A percentile compares a stretch with the other conserved stretches of the same genome.
Conservation (phyloP, 2,113 vertebrate species). For the Neodon shergylaensis region DNA sequence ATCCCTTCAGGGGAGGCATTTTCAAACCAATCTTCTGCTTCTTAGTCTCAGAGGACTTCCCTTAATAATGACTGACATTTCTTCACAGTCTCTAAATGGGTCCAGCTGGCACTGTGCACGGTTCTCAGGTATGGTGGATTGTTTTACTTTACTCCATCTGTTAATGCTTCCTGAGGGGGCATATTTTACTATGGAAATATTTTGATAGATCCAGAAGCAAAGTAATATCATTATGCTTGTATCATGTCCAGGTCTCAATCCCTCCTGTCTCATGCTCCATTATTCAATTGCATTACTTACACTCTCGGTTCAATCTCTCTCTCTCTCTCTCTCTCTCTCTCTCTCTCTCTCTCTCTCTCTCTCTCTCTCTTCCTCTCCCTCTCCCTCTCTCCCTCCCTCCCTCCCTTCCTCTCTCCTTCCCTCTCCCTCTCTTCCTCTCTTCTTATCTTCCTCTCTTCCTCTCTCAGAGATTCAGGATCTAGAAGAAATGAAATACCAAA, state of each 20-base stretch:
- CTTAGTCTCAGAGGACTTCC: slow-evolving; percentile 51
- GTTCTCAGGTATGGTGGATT: slow-evolving; percentile 57
- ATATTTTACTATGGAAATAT: slow-evolving; percentile 63
- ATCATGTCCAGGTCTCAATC: background rate
- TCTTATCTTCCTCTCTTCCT: background rate
- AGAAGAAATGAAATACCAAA: slow-evolving; percentile 25
- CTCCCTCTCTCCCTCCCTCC: background rate
- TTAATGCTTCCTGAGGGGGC: slow-evolving; percentile 49
- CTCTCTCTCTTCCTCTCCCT: background rate
- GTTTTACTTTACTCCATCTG: slow-evolving; percentile 70
- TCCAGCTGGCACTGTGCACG: slow-evolving; percentile 60
- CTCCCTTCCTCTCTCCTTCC: background rate
- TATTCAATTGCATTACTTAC: background rate
- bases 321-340: too few relatives aligned
- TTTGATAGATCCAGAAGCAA: slow-evolving; percentile 58
- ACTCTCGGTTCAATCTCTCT: background rate
- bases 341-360: background rate
- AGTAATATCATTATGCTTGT: slow-evolving; percentile 3
- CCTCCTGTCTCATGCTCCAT: background rate
- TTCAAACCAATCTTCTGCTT: slow-evolving; percentile 66
- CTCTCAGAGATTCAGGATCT: background rate
- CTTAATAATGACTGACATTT: slow-evolving; percentile 76
- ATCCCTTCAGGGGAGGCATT: slow-evolving; percentile 37
- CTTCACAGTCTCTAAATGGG: slow-evolving; percentile 58
- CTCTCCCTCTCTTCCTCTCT: background rate